These are phyloP conservation scores for Sepioteuthis lessoniana DNA, from an alignment of 2,888 invertebrate species.

Conservation along the genomic window DNA sequence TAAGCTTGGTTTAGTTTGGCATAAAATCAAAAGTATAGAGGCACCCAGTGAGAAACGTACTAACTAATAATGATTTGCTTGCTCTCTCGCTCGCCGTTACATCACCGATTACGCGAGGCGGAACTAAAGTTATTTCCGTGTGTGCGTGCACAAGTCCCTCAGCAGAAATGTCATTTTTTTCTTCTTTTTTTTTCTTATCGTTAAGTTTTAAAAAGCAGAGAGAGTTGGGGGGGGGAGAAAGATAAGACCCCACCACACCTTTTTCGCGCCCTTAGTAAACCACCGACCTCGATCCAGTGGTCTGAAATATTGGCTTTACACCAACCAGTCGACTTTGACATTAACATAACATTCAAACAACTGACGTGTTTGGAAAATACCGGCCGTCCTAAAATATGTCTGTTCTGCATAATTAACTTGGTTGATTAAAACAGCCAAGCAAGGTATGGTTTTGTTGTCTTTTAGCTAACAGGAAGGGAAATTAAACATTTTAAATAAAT, in stretches of 20 bases:
- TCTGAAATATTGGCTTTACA: neutral
- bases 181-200: neutral
- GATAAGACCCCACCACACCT: neutral
- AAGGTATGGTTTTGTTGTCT: too few species aligned
- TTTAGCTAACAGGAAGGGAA: too few species aligned
- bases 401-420: too few species aligned
- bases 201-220: neutral
- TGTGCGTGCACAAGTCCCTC: neutral
- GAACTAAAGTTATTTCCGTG: too few species aligned
- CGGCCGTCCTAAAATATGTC: neutral
- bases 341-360: neutral
- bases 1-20: too few species aligned
- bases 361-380: neutral
- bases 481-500: too few species aligned
- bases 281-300: neutral
- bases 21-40: too few species aligned
- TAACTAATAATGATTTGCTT: too few species aligned
- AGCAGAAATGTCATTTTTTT: neutral
- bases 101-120: too few species aligned
- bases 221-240: neutral
- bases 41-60: too few species aligned
- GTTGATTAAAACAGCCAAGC: too few species aligned
- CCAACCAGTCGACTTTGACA: neutral
- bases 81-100: too few species aligned
- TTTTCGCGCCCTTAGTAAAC: neutral